Evolutionary conservation across 2,113 vertebrate genomes (phyloP).

Genomic region (Myrmophylax atrothorax): DNA sequence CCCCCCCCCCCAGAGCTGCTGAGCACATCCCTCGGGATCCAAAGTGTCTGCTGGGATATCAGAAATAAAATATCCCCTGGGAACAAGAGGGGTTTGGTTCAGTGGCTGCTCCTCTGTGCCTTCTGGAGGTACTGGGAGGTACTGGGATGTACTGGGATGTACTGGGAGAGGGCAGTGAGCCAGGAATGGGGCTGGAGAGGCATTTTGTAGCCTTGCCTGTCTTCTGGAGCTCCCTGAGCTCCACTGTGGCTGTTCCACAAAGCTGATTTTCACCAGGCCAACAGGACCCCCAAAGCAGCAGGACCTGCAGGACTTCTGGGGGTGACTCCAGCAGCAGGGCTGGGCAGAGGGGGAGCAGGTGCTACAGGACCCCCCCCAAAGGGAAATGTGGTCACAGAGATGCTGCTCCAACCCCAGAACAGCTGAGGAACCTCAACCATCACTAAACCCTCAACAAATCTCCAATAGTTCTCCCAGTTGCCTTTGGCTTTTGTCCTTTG

Average conservation of each 20-base stretch:
- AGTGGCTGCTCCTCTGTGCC: neutral
- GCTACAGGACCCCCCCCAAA: neutral
- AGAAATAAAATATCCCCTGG: neutral
- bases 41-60: no score
- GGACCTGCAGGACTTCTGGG: neutral
- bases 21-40: neutral
- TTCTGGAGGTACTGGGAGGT: neutral
- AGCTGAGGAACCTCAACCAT: neutral
- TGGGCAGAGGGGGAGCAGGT: neutral
- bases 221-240: neutral
- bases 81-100: accelerated
- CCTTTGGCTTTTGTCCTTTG: accelerated
- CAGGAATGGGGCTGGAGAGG: accelerated
- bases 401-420: neutral
- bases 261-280: neutral
- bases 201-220: accelerated
- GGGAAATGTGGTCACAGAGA: accelerated
- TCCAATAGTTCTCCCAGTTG: accelerated
- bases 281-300: neutral
- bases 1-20: no score
- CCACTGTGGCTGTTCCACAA: neutral
- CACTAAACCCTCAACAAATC: neutral
- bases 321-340: neutral
- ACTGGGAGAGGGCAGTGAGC: neutral
- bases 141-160: neutral